phyloP scores from a whole-genome alignment of 2,797 vertebrate species.

The Sitta carolinensis region DNA sequence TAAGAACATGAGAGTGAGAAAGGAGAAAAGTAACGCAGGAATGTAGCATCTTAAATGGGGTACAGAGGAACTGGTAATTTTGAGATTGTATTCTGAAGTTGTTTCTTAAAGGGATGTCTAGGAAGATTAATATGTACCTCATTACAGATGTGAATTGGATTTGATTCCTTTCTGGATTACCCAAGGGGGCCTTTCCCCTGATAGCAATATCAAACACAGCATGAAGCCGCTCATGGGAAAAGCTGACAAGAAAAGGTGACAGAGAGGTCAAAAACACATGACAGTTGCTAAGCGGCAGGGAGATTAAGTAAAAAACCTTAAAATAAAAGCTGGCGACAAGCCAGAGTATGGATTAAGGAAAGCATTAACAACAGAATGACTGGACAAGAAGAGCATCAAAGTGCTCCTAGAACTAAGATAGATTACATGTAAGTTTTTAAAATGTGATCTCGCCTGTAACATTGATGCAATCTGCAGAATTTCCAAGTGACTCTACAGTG shows the following conservation, averaged over 20 bases:
- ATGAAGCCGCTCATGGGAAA: not conserved
- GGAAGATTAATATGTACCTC: not conserved
- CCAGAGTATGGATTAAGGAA: conserved; percentile 14
- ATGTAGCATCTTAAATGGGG: not conserved
- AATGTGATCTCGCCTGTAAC: not conserved
- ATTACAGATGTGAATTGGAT: not conserved
- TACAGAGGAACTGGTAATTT: not conserved
- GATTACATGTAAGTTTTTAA: not conserved
- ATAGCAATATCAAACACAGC: not conserved
- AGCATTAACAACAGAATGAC: conserved; percentile 1
- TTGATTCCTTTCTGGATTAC: not conserved
- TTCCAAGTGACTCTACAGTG: not conserved
- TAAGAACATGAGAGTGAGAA: not conserved
- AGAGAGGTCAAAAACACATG: not conserved
- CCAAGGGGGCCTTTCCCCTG: not conserved
- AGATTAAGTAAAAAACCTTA: conserved; percentile 20
- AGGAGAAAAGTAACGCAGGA: not conserved
- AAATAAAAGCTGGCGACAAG: not conserved
- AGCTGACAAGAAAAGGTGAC: not conserved
- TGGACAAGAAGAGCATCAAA: not conserved
- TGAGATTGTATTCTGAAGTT: not conserved
- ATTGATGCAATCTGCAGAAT: not conserved
- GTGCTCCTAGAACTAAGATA: not conserved
- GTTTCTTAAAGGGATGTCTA: not conserved
- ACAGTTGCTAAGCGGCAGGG: not conserved